Conservation (phyloP, 2,888 invertebrate species). For the Cheilosia vulpina region DNA sequence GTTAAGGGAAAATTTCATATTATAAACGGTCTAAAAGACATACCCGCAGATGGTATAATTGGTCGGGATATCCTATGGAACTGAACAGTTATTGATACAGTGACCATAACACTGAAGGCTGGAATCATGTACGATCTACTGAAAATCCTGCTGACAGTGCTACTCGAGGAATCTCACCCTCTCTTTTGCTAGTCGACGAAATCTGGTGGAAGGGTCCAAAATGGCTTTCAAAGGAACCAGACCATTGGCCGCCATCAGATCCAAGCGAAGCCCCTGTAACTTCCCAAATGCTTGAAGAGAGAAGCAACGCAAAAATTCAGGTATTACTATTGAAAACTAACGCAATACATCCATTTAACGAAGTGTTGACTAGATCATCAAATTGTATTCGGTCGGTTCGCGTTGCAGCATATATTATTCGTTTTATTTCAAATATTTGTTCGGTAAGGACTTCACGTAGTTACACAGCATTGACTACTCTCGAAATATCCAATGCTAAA, state of each 20-base stretch:
- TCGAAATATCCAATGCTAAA: slow-evolving; percentile 1
- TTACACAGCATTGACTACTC: neutral
- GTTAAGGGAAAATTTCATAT: too few species aligned
- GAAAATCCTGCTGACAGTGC: slow-evolving; percentile 9
- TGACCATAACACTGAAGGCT: too few species aligned
- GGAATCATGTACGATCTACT: slow-evolving; percentile 10
- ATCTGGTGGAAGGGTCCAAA: slow-evolving; percentile 27
- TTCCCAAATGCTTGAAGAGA: neutral
- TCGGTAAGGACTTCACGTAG: too few species aligned
- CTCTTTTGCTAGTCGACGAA: neutral
- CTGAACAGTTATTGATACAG: too few species aligned
- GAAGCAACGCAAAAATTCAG: neutral
- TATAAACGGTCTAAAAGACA: too few species aligned
- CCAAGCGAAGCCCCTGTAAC: neutral
- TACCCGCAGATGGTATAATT: too few species aligned
- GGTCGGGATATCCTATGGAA: too few species aligned
- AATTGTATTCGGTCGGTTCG: too few species aligned
- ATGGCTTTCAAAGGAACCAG: slow-evolving; percentile 7
- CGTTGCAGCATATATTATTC: too few species aligned
- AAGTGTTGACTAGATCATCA: too few species aligned
- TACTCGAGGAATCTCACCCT: neutral
- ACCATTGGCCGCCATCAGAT: neutral
- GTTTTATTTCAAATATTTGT: too few species aligned
- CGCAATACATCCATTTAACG: too few species aligned
- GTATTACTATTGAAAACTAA: neutral